Evolutionary conservation across 2,888 invertebrate species (phyloP).

Genomic region (Oithona nana): DNA sequence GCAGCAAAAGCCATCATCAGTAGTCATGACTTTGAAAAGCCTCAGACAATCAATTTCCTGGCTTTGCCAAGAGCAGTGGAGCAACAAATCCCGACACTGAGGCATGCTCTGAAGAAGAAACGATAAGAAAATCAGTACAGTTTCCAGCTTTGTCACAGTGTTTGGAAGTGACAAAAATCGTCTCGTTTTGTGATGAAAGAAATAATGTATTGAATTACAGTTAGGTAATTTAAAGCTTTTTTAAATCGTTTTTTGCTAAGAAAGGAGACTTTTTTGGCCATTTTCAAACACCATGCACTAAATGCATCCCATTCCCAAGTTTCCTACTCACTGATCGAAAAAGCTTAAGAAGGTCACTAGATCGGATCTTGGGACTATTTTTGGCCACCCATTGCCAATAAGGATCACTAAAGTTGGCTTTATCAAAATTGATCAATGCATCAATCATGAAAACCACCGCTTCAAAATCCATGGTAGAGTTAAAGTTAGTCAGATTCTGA

Average conservation of each 20-base stretch:
- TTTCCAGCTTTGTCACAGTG: too few species aligned
- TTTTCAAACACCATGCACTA: too few species aligned
- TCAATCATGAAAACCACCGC: not conserved
- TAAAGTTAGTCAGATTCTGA: not conserved
- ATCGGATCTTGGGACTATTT: not conserved
- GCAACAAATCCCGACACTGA: not conserved
- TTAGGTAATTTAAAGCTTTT: too few species aligned
- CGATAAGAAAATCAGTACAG: too few species aligned
- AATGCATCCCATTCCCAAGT: too few species aligned
- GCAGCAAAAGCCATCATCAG: not conserved
- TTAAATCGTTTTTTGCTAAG: too few species aligned
- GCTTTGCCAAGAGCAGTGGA: not conserved
- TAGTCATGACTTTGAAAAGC: not conserved
- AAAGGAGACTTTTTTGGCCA: too few species aligned
- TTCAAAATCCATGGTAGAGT: not conserved
- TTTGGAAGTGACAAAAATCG: too few species aligned
- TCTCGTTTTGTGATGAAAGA: too few species aligned
- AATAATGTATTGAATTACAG: too few species aligned
- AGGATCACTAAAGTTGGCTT: not conserved
- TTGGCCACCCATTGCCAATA: not conserved
- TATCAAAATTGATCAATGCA: not conserved
- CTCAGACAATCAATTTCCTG: not conserved
- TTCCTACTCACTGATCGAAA: not conserved
- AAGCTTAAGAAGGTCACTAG: not conserved
- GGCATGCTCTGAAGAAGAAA: not conserved